These are phyloP conservation scores for Syngnathus scovelli DNA, from an alignment of 2,113 vertebrate species.

Conservation along the genomic window DNA sequence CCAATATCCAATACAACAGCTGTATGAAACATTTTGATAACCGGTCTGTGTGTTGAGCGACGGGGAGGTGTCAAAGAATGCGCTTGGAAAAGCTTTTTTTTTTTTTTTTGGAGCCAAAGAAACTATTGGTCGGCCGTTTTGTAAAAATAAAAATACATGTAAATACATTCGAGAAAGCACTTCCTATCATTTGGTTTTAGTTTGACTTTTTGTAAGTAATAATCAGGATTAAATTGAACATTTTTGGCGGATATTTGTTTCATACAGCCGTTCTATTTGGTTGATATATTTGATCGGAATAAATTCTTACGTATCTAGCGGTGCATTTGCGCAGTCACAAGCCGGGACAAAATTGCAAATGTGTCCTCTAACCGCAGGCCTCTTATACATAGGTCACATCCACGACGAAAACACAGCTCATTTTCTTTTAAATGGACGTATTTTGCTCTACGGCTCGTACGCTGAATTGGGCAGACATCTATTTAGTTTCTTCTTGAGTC, in stretches of 20 bases:
- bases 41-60: no score
- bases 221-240: no score
- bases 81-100: no score
- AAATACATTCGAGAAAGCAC: no score
- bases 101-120: no score
- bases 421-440: background rate
- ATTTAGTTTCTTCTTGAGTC: conserved; percentile 17
- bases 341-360: conserved; percentile 50
- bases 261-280: background rate
- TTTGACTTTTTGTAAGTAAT: no score
- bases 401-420: background rate
- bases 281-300: conserved; percentile 55
- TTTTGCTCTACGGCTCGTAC: background rate
- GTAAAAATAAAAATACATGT: no score
- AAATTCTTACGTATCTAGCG: conserved; percentile 58
- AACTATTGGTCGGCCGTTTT: no score
- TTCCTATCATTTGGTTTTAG: no score
- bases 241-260: background rate
- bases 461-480: background rate
- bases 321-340: conserved; percentile 61
- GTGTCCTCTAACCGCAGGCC: conserved; percentile 29
- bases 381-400: conserved; percentile 12
- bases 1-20: background rate
- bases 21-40: background rate
- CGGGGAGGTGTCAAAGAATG: no score